Evolutionary conservation across 2,888 invertebrate species (phyloP).

Genomic region (Eupithecia dodoneata): DNA sequence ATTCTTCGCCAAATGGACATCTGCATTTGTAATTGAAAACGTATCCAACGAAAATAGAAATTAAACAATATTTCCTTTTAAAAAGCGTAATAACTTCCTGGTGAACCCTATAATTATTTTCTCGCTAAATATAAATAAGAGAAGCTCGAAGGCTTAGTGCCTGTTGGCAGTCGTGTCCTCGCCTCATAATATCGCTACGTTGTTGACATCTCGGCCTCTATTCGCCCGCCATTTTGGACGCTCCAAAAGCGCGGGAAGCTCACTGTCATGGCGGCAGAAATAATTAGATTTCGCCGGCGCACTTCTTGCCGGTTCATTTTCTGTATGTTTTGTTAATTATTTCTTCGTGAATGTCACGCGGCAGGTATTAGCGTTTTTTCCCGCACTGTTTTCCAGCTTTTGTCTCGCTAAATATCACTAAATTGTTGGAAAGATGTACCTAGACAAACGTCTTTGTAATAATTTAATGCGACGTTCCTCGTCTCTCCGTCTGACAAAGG

Average conservation of each 20-base stretch:
- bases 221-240: slow-evolving; percentile 71
- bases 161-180: slow-evolving; percentile 72
- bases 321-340: slow-evolving; percentile 81
- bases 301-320: slow-evolving; percentile 75
- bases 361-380: slow-evolving; percentile 49
- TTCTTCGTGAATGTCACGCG: slow-evolving; percentile 64
- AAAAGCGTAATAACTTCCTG: slow-evolving; percentile 59
- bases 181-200: slow-evolving; percentile 72
- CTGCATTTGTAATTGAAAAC: slow-evolving; percentile 42
- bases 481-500: slow-evolving; percentile 41
- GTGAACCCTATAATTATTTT: slow-evolving; percentile 68
- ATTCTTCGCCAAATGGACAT: slow-evolving; percentile 28
- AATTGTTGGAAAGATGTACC: slow-evolving; percentile 56
- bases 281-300: slow-evolving; percentile 78
- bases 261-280: slow-evolving; percentile 78
- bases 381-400: slow-evolving; percentile 53
- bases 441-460: slow-evolving; percentile 55
- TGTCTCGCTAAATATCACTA: slow-evolving; percentile 57
- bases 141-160: slow-evolving; percentile 73
- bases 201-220: slow-evolving; percentile 69
- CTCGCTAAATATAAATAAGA: slow-evolving; percentile 66
- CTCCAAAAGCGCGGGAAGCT: slow-evolving; percentile 73
- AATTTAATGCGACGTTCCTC: slow-evolving; percentile 51
- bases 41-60: slow-evolving; percentile 53
- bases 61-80: slow-evolving; percentile 56